Conservation (phyloP, 2,113 vertebrate genomes). For the Neodon shergylaensis region DNA sequence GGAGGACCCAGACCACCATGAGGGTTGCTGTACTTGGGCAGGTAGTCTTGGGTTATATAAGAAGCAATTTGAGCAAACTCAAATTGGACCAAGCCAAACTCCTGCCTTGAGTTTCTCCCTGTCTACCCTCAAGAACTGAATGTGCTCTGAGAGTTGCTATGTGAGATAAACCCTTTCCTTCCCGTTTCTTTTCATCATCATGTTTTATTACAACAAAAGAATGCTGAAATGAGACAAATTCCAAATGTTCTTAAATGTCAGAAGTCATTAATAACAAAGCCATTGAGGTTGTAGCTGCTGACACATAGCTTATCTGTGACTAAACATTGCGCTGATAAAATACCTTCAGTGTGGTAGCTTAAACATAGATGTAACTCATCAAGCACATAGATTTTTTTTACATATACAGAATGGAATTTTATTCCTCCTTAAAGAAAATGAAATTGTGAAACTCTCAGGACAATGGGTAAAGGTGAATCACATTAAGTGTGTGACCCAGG, state of each 20-base stretch:
- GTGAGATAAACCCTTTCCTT: background rate
- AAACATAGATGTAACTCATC: background rate
- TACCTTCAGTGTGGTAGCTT: slow-evolving; percentile 14
- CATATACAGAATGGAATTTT: no score
- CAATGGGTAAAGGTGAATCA: background rate
- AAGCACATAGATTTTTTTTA: background rate
- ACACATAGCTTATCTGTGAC: background rate
- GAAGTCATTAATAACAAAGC: background rate
- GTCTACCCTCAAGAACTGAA: background rate
- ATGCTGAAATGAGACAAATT: no score
- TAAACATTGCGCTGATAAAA: background rate
- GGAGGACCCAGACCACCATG: background rate
- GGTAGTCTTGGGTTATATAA: background rate
- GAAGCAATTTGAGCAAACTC: background rate
- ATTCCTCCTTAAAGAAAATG: background rate
- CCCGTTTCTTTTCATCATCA: background rate
- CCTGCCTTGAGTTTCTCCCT: background rate
- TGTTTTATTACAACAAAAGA: background rate
- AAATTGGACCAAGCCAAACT: background rate
- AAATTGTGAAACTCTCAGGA: background rate
- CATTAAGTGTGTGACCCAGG: no score
- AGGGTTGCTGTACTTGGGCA: background rate
- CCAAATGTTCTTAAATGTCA: background rate
- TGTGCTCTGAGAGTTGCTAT: background rate
- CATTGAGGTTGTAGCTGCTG: background rate